phyloP scores from a whole-genome alignment of 2,888 invertebrate species.

The Lepidonotus clava region DNA sequence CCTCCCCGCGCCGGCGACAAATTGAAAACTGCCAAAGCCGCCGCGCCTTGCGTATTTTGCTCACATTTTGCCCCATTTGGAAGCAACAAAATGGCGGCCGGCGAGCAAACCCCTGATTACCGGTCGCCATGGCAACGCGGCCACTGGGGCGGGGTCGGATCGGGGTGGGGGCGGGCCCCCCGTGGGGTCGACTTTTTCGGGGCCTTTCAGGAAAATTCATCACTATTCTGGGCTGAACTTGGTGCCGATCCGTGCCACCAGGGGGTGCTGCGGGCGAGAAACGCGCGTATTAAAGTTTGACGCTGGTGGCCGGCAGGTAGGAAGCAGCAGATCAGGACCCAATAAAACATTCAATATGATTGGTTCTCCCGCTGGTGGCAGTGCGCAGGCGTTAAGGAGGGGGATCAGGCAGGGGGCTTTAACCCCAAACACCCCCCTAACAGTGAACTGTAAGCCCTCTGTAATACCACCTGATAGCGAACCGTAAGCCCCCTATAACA shows the following conservation, averaged over 20 bases:
- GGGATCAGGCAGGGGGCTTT: neutral
- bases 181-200: conserved; percentile 10
- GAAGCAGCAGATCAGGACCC: conserved; percentile 18
- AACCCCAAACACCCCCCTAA: neutral
- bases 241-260: neutral
- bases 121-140: conserved; percentile 35
- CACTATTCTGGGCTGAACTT: conserved; percentile 33
- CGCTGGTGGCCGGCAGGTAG: conserved; percentile 16
- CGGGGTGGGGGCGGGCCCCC: neutral
- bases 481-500: neutral
- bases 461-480: neutral
- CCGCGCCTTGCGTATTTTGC: conserved; percentile 44
- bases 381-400: neutral
- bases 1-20: neutral
- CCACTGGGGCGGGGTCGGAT: neutral
- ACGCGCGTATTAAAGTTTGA: conserved; percentile 43
- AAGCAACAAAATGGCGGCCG: conserved; percentile 45
- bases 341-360: conserved; percentile 54
- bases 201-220: conserved; percentile 47
- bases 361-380: neutral
- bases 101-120: conserved; percentile 49
- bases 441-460: neutral
- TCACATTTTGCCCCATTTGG: conserved; percentile 52
- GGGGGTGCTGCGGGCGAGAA: conserved; percentile 29
- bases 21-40: conserved; percentile 51